These are phyloP conservation scores for Crioceris asparagi DNA, from an alignment of 2,888 invertebrate species.

Conservation along the genomic window DNA sequence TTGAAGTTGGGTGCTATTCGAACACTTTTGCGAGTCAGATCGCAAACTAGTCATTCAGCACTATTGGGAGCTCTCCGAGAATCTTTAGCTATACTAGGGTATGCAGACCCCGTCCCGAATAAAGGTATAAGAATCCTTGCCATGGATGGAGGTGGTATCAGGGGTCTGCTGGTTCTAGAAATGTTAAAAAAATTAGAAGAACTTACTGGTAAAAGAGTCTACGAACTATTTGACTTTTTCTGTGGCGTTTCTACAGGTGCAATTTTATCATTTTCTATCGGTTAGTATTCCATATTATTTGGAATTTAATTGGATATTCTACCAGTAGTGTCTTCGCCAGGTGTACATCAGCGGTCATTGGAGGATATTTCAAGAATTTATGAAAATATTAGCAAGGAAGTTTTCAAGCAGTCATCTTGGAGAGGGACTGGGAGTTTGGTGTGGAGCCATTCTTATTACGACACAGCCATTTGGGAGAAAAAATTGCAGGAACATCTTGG, in stretches of 20 bases:
- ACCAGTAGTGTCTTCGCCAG: slow-evolving; percentile 27
- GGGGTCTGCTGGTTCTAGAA: slow-evolving; percentile 74
- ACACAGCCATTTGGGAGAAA: slow-evolving; percentile 70
- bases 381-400: slow-evolving; percentile 46
- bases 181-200: slow-evolving; percentile 67
- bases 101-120: slow-evolving; percentile 54
- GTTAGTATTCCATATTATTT: slow-evolving; percentile 32
- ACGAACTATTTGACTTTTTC: slow-evolving; percentile 78
- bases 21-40: slow-evolving; percentile 46
- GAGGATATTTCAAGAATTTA: slow-evolving; percentile 50
- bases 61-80: slow-evolving; percentile 30
- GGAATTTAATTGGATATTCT: not conserved
- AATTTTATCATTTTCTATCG: slow-evolving; percentile 62
- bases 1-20: slow-evolving; percentile 54
- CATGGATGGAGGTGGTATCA: slow-evolving; percentile 83
- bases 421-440: slow-evolving; percentile 64
- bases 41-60: slow-evolving; percentile 33
- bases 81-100: slow-evolving; percentile 61
- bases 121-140: slow-evolving; percentile 68
- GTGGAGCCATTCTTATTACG: slow-evolving; percentile 78
- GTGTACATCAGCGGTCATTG: slow-evolving; percentile 44
- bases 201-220: slow-evolving; percentile 52
- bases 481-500: slow-evolving; percentile 57
- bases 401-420: slow-evolving; percentile 54
- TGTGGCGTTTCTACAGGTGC: slow-evolving; percentile 76